A percentile compares a stretch with the other conserved stretches of the same genome.
Evolutionary conservation across 2,888 invertebrate genomes (phyloP).

Genomic region (Alitta virens): DNA sequence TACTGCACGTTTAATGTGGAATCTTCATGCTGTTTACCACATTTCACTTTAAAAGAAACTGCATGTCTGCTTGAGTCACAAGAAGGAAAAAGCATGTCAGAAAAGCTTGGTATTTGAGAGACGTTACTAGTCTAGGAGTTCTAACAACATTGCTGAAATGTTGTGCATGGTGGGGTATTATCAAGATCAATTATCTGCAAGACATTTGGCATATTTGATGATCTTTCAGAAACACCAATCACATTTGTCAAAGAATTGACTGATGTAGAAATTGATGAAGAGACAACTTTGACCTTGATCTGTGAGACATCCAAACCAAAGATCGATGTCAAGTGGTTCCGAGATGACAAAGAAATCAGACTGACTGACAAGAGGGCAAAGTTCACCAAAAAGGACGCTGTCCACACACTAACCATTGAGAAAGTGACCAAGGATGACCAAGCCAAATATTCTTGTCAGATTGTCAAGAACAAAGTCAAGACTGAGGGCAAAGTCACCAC

Average conservation of each 20-base stretch:
- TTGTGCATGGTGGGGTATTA: no score
- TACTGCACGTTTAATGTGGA: no score
- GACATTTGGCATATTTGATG: no score
- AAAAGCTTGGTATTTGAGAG: no score
- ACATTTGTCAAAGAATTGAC: conserved; percentile 4
- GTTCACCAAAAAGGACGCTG: conserved; percentile 32
- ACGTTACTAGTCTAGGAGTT: no score
- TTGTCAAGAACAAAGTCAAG: conserved; percentile 37
- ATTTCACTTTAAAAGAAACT: no score
- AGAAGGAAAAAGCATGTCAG: no score
- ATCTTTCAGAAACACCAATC: conserved; percentile 1
- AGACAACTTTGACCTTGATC: conserved; percentile 71
- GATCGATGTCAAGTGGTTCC: conserved; percentile 87
- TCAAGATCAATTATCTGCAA: no score
- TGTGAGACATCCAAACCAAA: conserved; percentile 91
- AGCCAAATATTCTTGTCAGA: conserved; percentile 43
- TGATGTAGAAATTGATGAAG: conserved; percentile 32
- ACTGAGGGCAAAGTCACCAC: conserved; percentile 37
- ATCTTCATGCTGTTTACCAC: no score
- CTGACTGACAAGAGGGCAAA: conserved; percentile 51
- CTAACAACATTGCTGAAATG: no score
- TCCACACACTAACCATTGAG: conserved; percentile 40
- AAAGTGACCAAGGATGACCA: conserved; percentile 47
- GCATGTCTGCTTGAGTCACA: no score
- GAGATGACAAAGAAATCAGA: conserved; percentile 61